Evolutionary conservation across 1,140 invertebrate species (phyloP).

Genomic region (Spodoptera frugiperda): DNA sequence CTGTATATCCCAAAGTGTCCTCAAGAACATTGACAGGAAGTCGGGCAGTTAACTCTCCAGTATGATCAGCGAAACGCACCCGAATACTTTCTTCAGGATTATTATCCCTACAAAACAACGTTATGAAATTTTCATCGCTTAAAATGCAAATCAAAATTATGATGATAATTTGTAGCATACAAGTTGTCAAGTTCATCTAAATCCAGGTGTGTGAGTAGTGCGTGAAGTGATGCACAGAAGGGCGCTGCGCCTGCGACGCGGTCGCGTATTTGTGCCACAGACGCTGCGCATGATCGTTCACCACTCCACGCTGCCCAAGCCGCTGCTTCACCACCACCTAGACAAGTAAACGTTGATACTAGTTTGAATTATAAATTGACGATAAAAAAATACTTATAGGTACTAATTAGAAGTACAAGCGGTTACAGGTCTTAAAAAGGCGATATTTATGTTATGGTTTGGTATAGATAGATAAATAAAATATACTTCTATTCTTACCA

Average conservation of each 20-base stretch:
- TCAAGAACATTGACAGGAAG: conserved; percentile 70
- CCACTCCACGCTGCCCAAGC: conserved; percentile 79
- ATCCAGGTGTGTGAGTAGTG: conserved; percentile 71
- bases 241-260: conserved; percentile 60
- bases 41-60: conserved; percentile 72
- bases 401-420: too few relatives aligned
- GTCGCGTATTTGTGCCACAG: conserved; percentile 72
- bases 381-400: too few relatives aligned
- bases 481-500: too few relatives aligned
- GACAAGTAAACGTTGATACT: too few relatives aligned
- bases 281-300: conserved; percentile 65
- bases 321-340: conserved; percentile 73
- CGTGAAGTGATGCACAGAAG: conserved; percentile 76
- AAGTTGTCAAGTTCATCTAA: conserved; percentile 59
- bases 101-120: conserved; percentile 50
- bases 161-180: not conserved
- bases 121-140: not conserved
- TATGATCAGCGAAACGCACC: conserved; percentile 76
- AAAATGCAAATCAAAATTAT: not conserved
- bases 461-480: too few relatives aligned
- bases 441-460: too few relatives aligned
- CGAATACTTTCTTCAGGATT: conserved; percentile 66
- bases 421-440: too few relatives aligned
- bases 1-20: conserved; percentile 68
- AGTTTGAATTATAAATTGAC: too few relatives aligned